Evolutionary conservation across 2,888 invertebrate genomes (phyloP).

Genomic region (Cryptophagus acutangulus): DNA sequence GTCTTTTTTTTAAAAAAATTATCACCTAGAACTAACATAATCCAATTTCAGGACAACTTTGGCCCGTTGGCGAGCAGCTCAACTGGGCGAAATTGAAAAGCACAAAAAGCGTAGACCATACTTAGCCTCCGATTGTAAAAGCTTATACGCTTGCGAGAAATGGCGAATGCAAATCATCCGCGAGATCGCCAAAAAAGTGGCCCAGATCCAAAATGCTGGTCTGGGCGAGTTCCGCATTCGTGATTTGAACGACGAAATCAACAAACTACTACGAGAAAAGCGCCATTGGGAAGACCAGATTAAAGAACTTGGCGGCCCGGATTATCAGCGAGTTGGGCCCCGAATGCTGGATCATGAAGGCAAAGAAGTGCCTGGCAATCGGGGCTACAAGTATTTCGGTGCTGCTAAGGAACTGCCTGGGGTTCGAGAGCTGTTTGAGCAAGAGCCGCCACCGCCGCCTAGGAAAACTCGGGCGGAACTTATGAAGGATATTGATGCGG

Average conservation of each 20-base stretch:
- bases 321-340: conserved; percentile 86
- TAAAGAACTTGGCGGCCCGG: conserved; percentile 89
- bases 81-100: conserved; percentile 81
- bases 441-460: conserved; percentile 85
- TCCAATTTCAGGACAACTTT: conserved; percentile 78
- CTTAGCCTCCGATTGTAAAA: conserved; percentile 91
- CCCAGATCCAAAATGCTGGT: conserved; percentile 98
- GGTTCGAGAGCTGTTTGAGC: conserved; percentile 96
- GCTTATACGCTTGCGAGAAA: conserved; percentile 88
- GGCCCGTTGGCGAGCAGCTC: conserved; percentile 96
- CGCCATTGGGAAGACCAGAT: conserved; percentile 98
- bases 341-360: conserved; percentile 88
- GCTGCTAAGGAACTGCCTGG: conserved; percentile 96
- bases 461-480: conserved; percentile 92
- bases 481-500: conserved; percentile 97
- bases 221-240: conserved; percentile 98
- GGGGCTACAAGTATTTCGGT: too few species aligned
- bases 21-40: background rate
- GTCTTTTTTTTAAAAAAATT: too few species aligned
- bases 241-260: conserved; percentile 98
- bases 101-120: conserved; percentile 87
- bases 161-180: conserved; percentile 95
- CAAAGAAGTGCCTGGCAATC: conserved; percentile 94
- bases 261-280: conserved; percentile 92
- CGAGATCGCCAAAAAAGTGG: conserved; percentile 97